These are phyloP conservation scores for Marcusenius ussheri DNA, from an alignment of 2,113 vertebrate genomes.

Conservation along the genomic window DNA sequence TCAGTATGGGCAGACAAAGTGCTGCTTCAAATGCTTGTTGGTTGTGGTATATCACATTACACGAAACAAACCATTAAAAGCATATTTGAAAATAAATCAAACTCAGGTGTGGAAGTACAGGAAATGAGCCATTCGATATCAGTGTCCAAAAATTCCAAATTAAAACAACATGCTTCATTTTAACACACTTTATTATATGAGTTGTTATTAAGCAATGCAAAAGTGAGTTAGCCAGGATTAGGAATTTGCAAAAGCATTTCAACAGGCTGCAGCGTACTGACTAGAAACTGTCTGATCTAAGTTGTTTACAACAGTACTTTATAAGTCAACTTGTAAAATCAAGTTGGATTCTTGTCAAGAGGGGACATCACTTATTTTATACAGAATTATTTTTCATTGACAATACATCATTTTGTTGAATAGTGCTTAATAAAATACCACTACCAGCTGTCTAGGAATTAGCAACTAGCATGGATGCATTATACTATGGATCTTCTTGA, in stretches of 20 bases:
- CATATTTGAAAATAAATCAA: slow-evolving; percentile 13
- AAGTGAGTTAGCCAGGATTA: slow-evolving; percentile 4
- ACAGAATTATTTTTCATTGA: background rate
- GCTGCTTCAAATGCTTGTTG: background rate
- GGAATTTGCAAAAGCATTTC: slow-evolving; percentile 4
- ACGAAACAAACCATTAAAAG: background rate
- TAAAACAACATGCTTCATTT: slow-evolving; percentile 12
- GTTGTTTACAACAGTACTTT: slow-evolving; percentile 8
- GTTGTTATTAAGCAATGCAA: background rate
- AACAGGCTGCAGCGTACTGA: background rate
- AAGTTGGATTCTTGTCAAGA: background rate
- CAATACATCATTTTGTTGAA: background rate
- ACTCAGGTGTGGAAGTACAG: background rate
- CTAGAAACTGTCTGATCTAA: background rate
- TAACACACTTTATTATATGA: background rate
- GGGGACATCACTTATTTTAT: background rate
- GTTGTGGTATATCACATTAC: background rate
- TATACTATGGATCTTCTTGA: background rate
- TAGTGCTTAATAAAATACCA: background rate
- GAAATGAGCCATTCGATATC: background rate
- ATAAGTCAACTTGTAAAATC: background rate
- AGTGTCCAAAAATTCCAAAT: background rate
- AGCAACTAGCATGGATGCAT: background rate
- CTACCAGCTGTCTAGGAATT: background rate
- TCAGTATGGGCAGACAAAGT: background rate